These are phyloP conservation scores for Aethina tumida DNA, from an alignment of 1,140 invertebrate species.

Conservation along the genomic window DNA sequence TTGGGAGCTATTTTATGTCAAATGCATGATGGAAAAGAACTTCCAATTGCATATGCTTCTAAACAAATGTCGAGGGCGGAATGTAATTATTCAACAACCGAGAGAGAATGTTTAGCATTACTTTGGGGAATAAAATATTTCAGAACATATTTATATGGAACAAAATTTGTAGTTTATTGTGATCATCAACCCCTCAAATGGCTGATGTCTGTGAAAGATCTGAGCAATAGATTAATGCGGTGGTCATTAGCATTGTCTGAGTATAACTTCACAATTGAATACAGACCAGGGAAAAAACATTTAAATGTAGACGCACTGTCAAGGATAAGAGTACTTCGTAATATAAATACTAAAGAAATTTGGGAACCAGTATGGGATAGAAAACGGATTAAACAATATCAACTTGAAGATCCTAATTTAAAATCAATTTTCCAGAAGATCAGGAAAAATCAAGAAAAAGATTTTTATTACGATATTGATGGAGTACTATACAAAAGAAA, in stretches of 20 bases:
- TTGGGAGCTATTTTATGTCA: no score
- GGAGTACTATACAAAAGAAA: conserved; percentile 4
- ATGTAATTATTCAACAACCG: conserved; percentile 4
- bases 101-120: conserved; percentile 3
- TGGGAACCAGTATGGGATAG: conserved; percentile 2
- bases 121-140: no score
- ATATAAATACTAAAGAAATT: no score
- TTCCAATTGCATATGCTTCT: no score
- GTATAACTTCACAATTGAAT: no score
- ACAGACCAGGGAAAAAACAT: no score
- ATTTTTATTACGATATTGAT: conserved; percentile 9
- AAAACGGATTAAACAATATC: background rate
- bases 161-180: conserved; percentile 32
- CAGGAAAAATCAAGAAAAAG: background rate
- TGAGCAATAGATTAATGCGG: conserved; percentile 24
- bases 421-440: background rate
- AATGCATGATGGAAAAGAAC: no score
- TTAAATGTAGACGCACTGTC: conserved; percentile 18
- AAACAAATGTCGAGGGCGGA: no score
- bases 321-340: no score
- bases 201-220: conserved; percentile 29
- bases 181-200: conserved; percentile 35
- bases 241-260: no score
- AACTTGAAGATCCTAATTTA: background rate
- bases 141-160: conserved; percentile 28